Evolutionary conservation across 2,888 invertebrate genomes (phyloP).

Genomic region (Chorisops tibialis): DNA sequence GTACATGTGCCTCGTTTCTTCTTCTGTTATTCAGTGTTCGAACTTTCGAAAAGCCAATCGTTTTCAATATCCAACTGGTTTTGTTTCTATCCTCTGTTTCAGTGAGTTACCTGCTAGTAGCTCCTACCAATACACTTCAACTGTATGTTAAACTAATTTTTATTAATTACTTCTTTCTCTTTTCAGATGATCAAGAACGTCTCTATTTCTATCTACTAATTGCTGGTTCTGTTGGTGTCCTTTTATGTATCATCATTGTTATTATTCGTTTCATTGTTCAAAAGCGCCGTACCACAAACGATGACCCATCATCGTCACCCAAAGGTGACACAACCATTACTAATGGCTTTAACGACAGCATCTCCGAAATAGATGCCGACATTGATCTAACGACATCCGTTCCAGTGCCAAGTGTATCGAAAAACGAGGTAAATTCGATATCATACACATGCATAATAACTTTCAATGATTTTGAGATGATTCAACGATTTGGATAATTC

Average conservation of each 20-base stretch:
- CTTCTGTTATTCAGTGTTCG: too few species aligned
- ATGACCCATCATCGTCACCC: slow-evolving; percentile 55
- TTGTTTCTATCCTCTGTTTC: too few species aligned
- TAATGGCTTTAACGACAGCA: slow-evolving; percentile 78
- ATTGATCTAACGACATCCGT: slow-evolving; percentile 64
- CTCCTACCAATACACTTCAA: too few species aligned
- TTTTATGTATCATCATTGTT: slow-evolving; percentile 69
- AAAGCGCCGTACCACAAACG: slow-evolving; percentile 60
- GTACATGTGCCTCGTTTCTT: too few species aligned
- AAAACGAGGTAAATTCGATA: slow-evolving; percentile 47
- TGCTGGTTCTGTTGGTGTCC: slow-evolving; percentile 65
- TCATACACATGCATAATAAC: too few species aligned
- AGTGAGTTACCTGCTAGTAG: too few species aligned
- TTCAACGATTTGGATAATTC: not conserved
- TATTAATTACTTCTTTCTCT: slow-evolving; percentile 7
- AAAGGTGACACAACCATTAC: slow-evolving; percentile 74
- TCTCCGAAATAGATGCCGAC: slow-evolving; percentile 77
- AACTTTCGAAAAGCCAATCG: too few species aligned
- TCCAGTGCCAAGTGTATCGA: slow-evolving; percentile 54
- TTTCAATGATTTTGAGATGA: not conserved
- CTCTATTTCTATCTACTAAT: slow-evolving; percentile 80
- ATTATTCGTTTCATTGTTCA: slow-evolving; percentile 67
- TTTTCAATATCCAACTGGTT: too few species aligned
- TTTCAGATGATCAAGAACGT: slow-evolving; percentile 52
- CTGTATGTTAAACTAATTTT: too few species aligned